Evolutionary conservation across 2,113 vertebrate species (phyloP).

Genomic region (Scopus umbretta): DNA sequence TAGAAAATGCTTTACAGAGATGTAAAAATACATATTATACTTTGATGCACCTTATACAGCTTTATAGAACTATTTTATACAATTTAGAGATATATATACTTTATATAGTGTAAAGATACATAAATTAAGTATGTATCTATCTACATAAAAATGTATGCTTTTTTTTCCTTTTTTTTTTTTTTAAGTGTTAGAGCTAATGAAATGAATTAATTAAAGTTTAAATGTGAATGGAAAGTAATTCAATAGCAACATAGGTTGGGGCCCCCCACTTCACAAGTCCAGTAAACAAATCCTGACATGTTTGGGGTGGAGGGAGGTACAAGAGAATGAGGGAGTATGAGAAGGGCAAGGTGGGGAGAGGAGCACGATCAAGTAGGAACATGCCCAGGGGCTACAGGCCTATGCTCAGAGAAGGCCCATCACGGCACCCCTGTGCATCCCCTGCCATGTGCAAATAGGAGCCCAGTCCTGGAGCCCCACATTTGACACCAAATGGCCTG

Average conservation of each 20-base stretch:
- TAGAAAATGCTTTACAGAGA: not conserved
- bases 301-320: not conserved
- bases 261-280: not conserved
- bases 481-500: not conserved
- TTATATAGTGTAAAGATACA: not conserved
- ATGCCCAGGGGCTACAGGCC: not conserved
- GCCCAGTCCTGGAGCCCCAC: not conserved
- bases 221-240: not conserved
- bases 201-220: not conserved
- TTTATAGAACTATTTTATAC: not conserved
- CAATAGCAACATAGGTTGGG: not conserved
- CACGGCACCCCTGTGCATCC: too few relatives aligned
- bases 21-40: not conserved
- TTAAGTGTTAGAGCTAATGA: not conserved
- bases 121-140: not conserved
- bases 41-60: not conserved
- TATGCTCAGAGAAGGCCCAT: not conserved
- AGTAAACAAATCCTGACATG: not conserved
- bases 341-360: not conserved
- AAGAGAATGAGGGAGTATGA: not conserved
- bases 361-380: not conserved
- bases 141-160: not conserved
- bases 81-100: too few relatives aligned
- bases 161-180: too few relatives aligned
- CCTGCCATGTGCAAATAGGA: not conserved